phyloP scores from a whole-genome alignment of 2,888 invertebrate genomes.

The Eupithecia tripunctaria region DNA sequence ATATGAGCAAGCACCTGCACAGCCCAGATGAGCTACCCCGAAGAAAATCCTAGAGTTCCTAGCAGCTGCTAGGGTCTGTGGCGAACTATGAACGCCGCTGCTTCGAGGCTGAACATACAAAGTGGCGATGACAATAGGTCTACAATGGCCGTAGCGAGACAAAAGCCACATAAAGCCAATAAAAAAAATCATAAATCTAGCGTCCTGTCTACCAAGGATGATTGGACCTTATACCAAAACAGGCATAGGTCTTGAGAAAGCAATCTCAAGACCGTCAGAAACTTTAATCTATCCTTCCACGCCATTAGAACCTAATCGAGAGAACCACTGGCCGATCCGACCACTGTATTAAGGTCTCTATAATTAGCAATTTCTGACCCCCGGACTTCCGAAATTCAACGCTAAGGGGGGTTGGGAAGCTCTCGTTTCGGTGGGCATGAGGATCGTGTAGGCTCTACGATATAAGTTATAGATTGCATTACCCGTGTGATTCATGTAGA shows the following conservation, averaged over 20 bases:
- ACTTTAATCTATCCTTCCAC: conserved; percentile 68
- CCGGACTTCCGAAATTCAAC: conserved; percentile 34
- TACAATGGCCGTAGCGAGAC: too few relatives aligned
- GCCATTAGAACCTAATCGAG: conserved; percentile 69
- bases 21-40: too few relatives aligned
- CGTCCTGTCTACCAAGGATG: background rate
- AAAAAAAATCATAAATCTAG: background rate
- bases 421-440: conserved; percentile 47
- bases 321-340: conserved; percentile 56
- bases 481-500: conserved; percentile 39
- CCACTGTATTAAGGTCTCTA: conserved; percentile 55
- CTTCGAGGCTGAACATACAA: too few relatives aligned
- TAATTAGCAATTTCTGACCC: conserved; percentile 52
- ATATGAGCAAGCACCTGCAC: too few relatives aligned
- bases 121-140: too few relatives aligned
- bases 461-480: conserved; percentile 52
- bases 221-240: conserved; percentile 4
- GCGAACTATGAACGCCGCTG: too few relatives aligned
- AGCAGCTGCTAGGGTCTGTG: too few relatives aligned
- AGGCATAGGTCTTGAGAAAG: conserved; percentile 40
- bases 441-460: conserved; percentile 49
- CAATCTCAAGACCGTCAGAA: conserved; percentile 52
- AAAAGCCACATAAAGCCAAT: too few relatives aligned
- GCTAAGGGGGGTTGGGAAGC: conserved; percentile 35
- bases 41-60: too few relatives aligned